These are phyloP conservation scores for Gorsachius goisagi DNA, from an alignment of 2,113 vertebrate species.

Conservation along the genomic window DNA sequence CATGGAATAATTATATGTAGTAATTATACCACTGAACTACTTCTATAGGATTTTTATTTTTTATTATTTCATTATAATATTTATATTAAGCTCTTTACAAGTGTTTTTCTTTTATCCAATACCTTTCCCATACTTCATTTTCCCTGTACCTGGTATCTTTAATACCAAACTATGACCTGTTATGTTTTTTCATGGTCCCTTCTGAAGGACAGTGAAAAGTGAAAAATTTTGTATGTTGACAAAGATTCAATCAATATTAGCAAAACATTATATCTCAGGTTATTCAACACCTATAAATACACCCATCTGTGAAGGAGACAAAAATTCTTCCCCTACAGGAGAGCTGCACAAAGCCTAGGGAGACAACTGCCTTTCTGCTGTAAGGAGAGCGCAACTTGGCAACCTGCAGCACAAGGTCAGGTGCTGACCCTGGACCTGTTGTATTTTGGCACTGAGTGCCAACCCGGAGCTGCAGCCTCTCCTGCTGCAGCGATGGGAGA, in stretches of 20 bases:
- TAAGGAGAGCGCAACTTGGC: accelerated
- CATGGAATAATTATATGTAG: neutral
- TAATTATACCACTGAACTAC: neutral
- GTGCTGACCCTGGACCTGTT: neutral
- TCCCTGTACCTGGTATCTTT: neutral
- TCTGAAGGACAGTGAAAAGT: neutral
- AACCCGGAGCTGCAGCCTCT: neutral
- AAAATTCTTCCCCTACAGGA: neutral
- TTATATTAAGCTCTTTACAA: neutral
- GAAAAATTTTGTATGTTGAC: neutral
- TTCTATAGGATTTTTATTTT: neutral
- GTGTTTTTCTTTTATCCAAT: neutral
- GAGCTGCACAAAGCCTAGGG: neutral
- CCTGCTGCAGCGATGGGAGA: neutral
- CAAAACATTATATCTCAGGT: neutral
- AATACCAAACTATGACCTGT: neutral
- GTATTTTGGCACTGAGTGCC: accelerated
- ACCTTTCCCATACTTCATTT: neutral
- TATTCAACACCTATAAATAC: neutral
- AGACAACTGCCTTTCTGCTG: neutral
- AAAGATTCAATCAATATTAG: neutral
- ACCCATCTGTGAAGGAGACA: neutral
- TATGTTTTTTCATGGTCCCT: neutral
- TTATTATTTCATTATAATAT: neutral
- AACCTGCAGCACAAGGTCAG: neutral